These are phyloP conservation scores for Allacma fusca DNA, from an alignment of 2,888 invertebrate genomes.

Conservation along the genomic window DNA sequence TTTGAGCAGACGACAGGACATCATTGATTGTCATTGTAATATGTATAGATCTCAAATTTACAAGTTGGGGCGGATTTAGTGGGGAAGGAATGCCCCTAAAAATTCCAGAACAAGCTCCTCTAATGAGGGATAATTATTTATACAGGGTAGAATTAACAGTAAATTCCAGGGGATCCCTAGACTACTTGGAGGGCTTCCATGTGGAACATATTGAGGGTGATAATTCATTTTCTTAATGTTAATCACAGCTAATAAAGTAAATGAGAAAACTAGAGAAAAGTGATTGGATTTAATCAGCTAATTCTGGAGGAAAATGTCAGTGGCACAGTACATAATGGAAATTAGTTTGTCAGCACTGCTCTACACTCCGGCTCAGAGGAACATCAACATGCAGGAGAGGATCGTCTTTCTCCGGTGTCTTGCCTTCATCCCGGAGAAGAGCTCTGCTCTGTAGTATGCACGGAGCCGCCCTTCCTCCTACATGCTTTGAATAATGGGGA, in stretches of 20 bases:
- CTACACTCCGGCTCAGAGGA: neutral
- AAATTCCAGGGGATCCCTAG: too few species aligned
- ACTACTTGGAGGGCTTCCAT: too few species aligned
- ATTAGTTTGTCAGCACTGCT: constrained; percentile 39
- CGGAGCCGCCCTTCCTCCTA: neutral
- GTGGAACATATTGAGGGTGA: neutral
- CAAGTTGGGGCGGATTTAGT: too few species aligned
- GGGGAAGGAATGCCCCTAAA: too few species aligned
- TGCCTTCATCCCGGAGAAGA: neutral
- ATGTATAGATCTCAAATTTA: too few species aligned
- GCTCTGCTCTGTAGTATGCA: too few species aligned
- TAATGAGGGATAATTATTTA: too few species aligned
- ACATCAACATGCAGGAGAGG: constrained; percentile 26
- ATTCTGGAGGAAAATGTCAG: constrained; percentile 36
- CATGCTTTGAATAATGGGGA: constrained; percentile 26
- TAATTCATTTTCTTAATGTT: constrained; percentile 30
- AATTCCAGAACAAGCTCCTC: too few species aligned
- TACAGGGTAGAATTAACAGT: too few species aligned
- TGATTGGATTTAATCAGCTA: constrained; percentile 36
- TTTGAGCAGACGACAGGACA: too few species aligned
- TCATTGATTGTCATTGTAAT: too few species aligned
- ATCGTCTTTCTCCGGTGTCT: neutral
- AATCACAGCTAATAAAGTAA: constrained; percentile 32
- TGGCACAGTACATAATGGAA: constrained; percentile 31
- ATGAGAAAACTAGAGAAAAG: constrained; percentile 31